Conservation (phyloP, 2,888 invertebrate species). For the Steromphala cineraria region DNA sequence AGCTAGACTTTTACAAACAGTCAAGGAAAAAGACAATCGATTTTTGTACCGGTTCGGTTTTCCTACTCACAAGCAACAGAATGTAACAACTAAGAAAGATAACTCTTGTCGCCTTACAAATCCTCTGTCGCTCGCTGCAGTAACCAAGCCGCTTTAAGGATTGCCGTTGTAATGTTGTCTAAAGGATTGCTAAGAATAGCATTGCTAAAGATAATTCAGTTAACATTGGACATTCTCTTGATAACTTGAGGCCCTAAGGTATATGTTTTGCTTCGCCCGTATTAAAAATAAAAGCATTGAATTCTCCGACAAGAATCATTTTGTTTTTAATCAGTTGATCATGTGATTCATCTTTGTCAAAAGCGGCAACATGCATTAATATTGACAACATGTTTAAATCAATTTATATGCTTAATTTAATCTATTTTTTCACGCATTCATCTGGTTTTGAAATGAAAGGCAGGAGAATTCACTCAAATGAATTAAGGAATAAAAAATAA, state of each 20-base stretch:
- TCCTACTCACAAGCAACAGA: not conserved
- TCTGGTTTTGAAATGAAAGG: not conserved
- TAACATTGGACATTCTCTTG: not conserved
- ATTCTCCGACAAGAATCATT: not conserved
- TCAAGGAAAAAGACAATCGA: no score
- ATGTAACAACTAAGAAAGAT: not conserved
- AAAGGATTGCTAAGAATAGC: not conserved
- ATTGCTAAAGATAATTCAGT: not conserved
- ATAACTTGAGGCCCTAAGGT: not conserved
- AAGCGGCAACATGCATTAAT: not conserved
- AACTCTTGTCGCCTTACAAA: not conserved
- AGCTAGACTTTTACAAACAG: no score
- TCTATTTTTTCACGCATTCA: not conserved
- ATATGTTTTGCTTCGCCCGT: not conserved
- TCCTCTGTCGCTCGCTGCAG: not conserved
- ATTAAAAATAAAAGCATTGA: not conserved
- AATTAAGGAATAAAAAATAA: not conserved
- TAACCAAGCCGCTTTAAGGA: constrained; percentile 2
- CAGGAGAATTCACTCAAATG: not conserved
- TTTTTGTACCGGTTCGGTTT: no score
- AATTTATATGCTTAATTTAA: constrained; percentile 21
- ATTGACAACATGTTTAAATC: constrained; percentile 9
- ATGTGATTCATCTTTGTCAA: not conserved
- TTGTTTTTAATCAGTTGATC: not conserved
- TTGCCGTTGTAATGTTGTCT: not conserved